These are phyloP conservation scores for Alces alces DNA, from an alignment of 2,113 vertebrate species.

Conservation along the genomic window DNA sequence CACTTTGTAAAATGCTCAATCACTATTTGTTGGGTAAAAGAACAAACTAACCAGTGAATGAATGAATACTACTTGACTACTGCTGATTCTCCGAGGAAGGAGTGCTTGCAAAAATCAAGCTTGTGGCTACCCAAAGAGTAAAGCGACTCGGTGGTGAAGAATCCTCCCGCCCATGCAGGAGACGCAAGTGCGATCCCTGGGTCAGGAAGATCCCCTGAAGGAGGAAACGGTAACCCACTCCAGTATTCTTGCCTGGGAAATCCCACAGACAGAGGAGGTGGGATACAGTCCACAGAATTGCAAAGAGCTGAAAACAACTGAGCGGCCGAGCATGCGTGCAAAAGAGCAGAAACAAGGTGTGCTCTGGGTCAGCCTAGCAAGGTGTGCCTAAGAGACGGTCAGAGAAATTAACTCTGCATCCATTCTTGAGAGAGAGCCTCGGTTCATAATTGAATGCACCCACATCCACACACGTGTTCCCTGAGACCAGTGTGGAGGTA, in stretches of 20 bases:
- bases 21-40: not conserved
- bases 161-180: not conserved
- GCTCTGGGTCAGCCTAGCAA: not conserved
- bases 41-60: not conserved
- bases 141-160: not conserved
- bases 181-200: not conserved
- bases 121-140: not conserved
- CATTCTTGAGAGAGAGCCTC: not conserved
- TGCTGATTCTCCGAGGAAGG: not conserved
- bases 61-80: not conserved
- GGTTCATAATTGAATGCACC: not conserved
- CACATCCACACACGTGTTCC: not conserved
- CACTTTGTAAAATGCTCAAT: not conserved
- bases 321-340: accelerated
- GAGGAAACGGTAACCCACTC: not conserved
- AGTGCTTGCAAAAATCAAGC: not conserved
- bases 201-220: not conserved
- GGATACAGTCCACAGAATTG: not conserved
- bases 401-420: not conserved
- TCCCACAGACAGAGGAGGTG: not conserved
- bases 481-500: not conserved
- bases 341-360: not conserved
- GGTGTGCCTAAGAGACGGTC: not conserved
- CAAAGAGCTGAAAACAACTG: not conserved
- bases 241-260: not conserved